Percentiles rank a stretch among this genome's conserved stretches.
These are phyloP conservation scores for Hemitrygon akajei DNA, from an alignment of 2,797 vertebrate species.

Conservation along the genomic window DNA sequence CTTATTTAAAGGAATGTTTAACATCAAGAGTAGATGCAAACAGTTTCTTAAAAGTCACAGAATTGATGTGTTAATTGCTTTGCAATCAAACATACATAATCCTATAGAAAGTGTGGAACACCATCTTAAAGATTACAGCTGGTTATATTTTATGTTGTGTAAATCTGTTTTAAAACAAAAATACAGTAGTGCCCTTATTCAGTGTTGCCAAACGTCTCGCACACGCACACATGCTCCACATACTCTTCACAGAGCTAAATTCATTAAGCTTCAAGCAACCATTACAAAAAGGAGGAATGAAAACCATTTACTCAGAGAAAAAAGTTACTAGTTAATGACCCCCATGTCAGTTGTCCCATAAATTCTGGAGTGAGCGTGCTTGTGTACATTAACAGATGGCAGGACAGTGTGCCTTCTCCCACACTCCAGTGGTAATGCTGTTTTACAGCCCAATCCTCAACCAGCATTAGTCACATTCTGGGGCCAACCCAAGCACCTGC, in stretches of 20 bases:
- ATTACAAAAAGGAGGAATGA: conserved; percentile 37
- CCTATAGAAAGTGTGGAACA: conserved; percentile 38
- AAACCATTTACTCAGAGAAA: conserved; percentile 38
- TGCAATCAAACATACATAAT: conserved; percentile 38
- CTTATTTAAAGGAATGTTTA: conserved; percentile 56
- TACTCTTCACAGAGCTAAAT: conserved; percentile 36
- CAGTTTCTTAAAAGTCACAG: conserved; percentile 38
- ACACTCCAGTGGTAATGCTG: conserved; percentile 17
- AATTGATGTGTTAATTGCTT: conserved; percentile 38
- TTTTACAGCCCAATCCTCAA: conserved; percentile 14
- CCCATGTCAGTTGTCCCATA: conserved; percentile 36
- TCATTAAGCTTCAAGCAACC: conserved; percentile 37
- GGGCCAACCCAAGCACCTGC: conserved; percentile 35
- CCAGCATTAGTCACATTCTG: conserved; percentile 27
- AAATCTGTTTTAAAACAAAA: conserved; percentile 39
- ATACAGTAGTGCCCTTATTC: conserved; percentile 38
- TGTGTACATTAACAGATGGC: conserved; percentile 35
- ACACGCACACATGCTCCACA: conserved; percentile 37
- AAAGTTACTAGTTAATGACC: conserved; percentile 37
- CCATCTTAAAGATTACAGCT: conserved; percentile 38
- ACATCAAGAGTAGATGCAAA: conserved; percentile 43
- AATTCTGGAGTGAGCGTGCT: conserved; percentile 27
- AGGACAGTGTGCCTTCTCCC: conserved; percentile 19
- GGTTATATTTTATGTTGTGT: conserved; percentile 38
- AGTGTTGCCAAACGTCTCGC: conserved; percentile 36